Conservation (phyloP, 2,888 invertebrate genomes). For the Morpho achilles region DNA sequence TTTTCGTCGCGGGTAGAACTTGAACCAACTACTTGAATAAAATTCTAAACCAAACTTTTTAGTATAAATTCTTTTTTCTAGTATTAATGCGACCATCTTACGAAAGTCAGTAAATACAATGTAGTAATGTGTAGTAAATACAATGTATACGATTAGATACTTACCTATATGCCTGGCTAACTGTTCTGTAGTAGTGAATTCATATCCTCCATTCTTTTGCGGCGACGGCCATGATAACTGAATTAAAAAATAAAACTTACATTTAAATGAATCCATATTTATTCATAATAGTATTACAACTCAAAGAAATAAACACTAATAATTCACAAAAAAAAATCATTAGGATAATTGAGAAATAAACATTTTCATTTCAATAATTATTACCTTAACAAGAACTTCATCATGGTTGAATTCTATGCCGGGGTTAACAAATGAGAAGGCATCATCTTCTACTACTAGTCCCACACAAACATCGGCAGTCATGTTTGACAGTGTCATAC, state of each 20-base stretch:
- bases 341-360: not conserved
- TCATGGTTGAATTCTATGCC: slow-evolving; percentile 74
- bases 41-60: too few relatives aligned
- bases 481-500: slow-evolving; percentile 76
- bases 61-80: too few relatives aligned
- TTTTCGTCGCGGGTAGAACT: too few relatives aligned
- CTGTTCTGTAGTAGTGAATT: slow-evolving; percentile 71
- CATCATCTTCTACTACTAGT: slow-evolving; percentile 75
- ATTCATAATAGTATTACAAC: too few relatives aligned
- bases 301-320: too few relatives aligned
- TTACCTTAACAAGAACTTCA: slow-evolving; percentile 77
- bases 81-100: too few relatives aligned
- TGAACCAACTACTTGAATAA: too few relatives aligned
- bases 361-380: slow-evolving; percentile 5
- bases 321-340: too few relatives aligned
- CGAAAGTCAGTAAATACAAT: too few relatives aligned
- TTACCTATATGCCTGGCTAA: slow-evolving; percentile 70
- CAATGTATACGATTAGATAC: slow-evolving; percentile 19
- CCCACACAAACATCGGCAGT: slow-evolving; percentile 77
- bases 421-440: slow-evolving; percentile 76
- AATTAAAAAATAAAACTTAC: slow-evolving; percentile 6
- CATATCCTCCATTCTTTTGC: slow-evolving; percentile 68
- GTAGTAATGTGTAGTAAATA: too few relatives aligned
- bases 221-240: slow-evolving; percentile 74
- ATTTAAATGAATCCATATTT: too few relatives aligned